Conservation (phyloP, 2,113 vertebrate species). For the Lepus europaeus region DNA sequence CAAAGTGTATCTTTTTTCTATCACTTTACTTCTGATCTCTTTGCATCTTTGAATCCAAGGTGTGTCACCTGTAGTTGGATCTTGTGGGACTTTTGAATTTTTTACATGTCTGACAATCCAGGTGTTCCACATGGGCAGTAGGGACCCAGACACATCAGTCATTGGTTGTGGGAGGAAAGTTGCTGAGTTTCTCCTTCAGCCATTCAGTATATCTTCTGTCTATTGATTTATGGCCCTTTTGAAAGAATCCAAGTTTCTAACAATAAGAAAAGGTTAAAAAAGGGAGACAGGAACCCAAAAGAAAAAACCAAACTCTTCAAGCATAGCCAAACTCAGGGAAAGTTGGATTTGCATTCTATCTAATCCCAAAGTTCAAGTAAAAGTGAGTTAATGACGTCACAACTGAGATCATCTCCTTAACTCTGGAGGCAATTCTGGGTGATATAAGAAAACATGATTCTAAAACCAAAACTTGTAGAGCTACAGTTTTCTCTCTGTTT, state of each 20-base stretch:
- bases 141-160: fast-evolving
- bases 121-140: no score
- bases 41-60: no score
- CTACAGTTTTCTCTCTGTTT: no score
- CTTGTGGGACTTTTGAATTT: no score
- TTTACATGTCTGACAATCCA: no score
- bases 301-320: conserved; percentile 45
- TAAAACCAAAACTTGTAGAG: background rate
- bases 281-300: background rate
- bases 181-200: conserved; percentile 10
- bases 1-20: no score
- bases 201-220: background rate
- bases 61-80: no score
- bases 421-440: background rate
- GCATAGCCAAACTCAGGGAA: background rate
- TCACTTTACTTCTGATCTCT: no score
- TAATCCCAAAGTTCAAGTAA: conserved; percentile 41
- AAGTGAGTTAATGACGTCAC: background rate
- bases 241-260: background rate
- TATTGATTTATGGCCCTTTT: background rate
- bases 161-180: background rate
- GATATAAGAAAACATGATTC: background rate
- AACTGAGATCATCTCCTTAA: no score
- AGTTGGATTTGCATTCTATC: background rate
- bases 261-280: background rate